Evolutionary conservation across 2,888 invertebrate genomes (phyloP).

Genomic region (Catocala sponsa): DNA sequence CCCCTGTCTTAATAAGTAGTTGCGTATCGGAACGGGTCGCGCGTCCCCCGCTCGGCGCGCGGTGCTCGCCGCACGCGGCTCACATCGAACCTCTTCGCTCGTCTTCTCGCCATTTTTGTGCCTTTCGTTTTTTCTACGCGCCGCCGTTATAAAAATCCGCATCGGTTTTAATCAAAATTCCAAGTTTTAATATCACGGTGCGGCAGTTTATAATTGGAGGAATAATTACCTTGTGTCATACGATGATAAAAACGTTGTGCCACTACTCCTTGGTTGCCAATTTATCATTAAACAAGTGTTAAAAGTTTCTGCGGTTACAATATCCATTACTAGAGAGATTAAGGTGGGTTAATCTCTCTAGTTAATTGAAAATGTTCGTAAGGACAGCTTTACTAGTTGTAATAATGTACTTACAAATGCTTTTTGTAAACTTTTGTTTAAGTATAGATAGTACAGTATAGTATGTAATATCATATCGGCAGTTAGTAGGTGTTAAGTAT

Average conservation of each 20-base stretch:
- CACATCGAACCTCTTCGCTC: slow-evolving; percentile 57
- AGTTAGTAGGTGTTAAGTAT: background rate
- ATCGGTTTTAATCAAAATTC: slow-evolving; percentile 84
- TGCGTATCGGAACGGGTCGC: slow-evolving; percentile 78
- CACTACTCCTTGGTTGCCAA: slow-evolving; percentile 54
- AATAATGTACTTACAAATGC: background rate
- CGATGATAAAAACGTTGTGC: slow-evolving; percentile 64
- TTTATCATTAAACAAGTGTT: slow-evolving; percentile 59
- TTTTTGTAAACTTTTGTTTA: background rate
- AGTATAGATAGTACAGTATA: no score
- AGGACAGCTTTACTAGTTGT: background rate
- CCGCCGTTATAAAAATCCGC: slow-evolving; percentile 80
- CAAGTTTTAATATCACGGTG: slow-evolving; percentile 77
- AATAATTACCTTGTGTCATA: slow-evolving; percentile 77
- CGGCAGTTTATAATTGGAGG: slow-evolving; percentile 75
- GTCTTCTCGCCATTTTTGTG: slow-evolving; percentile 81
- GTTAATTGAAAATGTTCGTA: background rate
- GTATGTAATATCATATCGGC: no score
- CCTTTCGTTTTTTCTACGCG: slow-evolving; percentile 74
- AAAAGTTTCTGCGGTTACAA: slow-evolving; percentile 16
- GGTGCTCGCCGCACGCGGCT: slow-evolving; percentile 25
- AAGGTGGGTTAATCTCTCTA: background rate
- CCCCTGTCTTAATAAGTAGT: slow-evolving; percentile 86
- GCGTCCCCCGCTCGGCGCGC: slow-evolving; percentile 54
- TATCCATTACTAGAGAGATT: slow-evolving; percentile 3